Base-by-base conservation (phyloP, 2,888 invertebrate genomes). In the Trilocha varians region DNA sequence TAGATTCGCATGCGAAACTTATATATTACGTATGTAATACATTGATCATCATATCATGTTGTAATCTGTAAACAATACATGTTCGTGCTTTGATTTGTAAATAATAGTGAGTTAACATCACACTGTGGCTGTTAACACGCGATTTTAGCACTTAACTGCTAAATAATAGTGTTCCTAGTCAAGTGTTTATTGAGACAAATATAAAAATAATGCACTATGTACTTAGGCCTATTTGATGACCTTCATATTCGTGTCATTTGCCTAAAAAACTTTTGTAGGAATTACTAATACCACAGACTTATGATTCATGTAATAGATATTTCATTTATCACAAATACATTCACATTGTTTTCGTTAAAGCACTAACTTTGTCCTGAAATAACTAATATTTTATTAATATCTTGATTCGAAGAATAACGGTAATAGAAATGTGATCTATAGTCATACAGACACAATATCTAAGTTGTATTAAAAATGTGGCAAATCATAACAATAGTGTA, bases 21-120 rank as follows among this genome's bases (percentile, higher is more conserved):
- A 13, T 38, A 35, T 38, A 38, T 16, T 16, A 42, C 16, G 16
- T 33, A 16, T 25, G 15, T 16, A 11, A 34, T 13, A 42, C 42
- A 9, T 17, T 39, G n/a, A n/a, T n/a, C n/a, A n/a, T n/a, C 42
- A 17, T 39, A 52, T 61, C 55, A 51, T 58, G 53, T 52, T 57
- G 59, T 62, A 48, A 49, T 48, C 46, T 59, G 70, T 77, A 75
- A 76, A 74, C 72, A 70, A 74, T 69, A 64, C 72, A 75, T 77
- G 78, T 70, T 73, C 65, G 58, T 65, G 65, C 55, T 54, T 54
- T 49, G 59, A 59, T 64, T 69, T 62, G 70, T 72, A 68, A 76
- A 71, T 77, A 72, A 62, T 52, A 45, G 43, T 41, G 43, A 38
- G 39, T 46, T 37, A 45, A 33, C 34, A 25, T 13, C 32, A 25